Base-by-base conservation (phyloP, 2,113 vertebrate genomes). In the Eulemur macaco region DNA sequence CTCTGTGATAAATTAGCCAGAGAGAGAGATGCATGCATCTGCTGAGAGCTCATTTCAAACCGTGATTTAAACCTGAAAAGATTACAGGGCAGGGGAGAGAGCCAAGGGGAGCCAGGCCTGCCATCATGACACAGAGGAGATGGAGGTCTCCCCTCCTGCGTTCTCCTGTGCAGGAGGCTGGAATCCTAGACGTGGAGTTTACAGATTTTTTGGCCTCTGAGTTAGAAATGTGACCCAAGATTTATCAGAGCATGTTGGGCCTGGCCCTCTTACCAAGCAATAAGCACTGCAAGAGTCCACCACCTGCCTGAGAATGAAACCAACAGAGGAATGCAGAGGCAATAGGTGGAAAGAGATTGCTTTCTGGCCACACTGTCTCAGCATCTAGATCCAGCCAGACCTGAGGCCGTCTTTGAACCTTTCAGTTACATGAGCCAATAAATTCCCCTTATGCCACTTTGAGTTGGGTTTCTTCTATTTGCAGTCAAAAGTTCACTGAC, bases 1-100 rank as follows among this genome's bases (percentile, higher is more conserved):
- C 96, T 74, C 78, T 58, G 89, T 95, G 97, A 97, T 76, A 96
- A 97, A 97, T 97, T 93, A 96, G 96, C 96, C 95, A 87, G 93
- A 94, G 74, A 95, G 71, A 96, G 54, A 95, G 96, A 97, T 78
- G 95, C 97, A 94, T 39, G 85, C 83, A 64, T 93, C 52, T 8
- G 6, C 60, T 11, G 56, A 39, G 87, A 54, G 9, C 37, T 29
- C n/a, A 0, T 37, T 64, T 31, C 85, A 71, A 68, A 66, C 37
- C 2, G 1, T 17, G 50, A 54, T 29, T 96, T 78, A 74, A 80
- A 56, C 23, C 31, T 25, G 25, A 64, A 58, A 66, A 82, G 82
- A 34, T 13, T 2, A 4, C 14, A 60, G 47, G 39, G 27, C 20
- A 18, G 54, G 42, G 23, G 15, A 9, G 29, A 13, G 29, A n/a